Conservation (phyloP, 2,888 invertebrate genomes). For the Melanostoma scalare region DNA sequence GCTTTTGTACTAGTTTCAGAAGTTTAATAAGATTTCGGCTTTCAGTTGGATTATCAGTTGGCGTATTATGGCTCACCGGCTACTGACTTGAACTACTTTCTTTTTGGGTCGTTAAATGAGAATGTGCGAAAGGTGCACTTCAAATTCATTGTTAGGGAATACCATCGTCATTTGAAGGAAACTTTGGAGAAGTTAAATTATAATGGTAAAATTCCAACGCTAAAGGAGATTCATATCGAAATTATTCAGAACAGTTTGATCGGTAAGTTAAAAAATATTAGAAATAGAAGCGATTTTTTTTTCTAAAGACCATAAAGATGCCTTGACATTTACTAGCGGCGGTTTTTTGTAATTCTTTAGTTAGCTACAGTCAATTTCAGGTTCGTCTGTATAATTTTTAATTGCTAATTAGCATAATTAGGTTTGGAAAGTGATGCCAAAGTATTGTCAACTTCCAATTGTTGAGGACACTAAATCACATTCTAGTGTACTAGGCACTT, state of each 20-base stretch:
- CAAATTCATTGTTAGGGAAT: constrained; percentile 79
- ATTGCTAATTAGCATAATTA: too few relatives aligned
- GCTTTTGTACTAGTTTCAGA: background rate
- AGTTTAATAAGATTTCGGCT: constrained; percentile 8
- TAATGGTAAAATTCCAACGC: constrained; percentile 78
- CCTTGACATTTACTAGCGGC: background rate
- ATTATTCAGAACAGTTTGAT: constrained; percentile 80
- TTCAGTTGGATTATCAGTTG: constrained; percentile 80
- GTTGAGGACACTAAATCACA: too few relatives aligned
- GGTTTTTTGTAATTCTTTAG: too few relatives aligned
- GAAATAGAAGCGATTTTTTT: background rate
- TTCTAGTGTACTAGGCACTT: too few relatives aligned
- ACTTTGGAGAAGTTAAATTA: constrained; percentile 79
- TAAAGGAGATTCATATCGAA: constrained; percentile 80
- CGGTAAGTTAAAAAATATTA: constrained; percentile 74
- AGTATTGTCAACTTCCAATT: too few relatives aligned
- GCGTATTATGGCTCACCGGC: constrained; percentile 81
- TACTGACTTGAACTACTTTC: constrained; percentile 80
- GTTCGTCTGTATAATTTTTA: too few relatives aligned
- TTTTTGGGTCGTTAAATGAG: constrained; percentile 80
- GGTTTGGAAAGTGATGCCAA: too few relatives aligned
- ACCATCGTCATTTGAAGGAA: constrained; percentile 78
- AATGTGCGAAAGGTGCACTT: constrained; percentile 80
- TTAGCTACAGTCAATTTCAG: too few relatives aligned
- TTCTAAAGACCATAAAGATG: constrained; percentile 12